These are phyloP conservation scores for Petrocephalus zakoni DNA, from an alignment of 2,113 vertebrate species.

Conservation along the genomic window DNA sequence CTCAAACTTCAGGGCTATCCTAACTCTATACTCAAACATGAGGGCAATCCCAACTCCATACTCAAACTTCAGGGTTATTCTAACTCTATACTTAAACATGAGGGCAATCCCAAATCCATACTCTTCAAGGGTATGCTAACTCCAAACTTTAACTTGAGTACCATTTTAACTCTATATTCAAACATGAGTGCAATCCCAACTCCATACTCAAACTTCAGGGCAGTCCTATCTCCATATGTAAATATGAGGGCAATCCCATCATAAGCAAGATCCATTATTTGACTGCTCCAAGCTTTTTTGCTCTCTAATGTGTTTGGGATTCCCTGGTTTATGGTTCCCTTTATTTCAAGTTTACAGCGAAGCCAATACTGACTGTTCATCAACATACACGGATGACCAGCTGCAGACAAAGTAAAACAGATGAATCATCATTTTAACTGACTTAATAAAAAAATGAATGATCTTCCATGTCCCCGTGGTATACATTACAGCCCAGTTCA, in stretches of 20 bases:
- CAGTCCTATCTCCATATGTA: too few relatives aligned
- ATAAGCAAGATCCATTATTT: background rate
- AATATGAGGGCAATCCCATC: background rate
- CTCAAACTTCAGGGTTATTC: too few relatives aligned
- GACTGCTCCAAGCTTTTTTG: background rate
- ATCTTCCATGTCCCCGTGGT: background rate
- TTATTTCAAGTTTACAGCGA: background rate
- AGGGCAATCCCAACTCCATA: too few relatives aligned
- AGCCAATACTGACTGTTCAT: background rate
- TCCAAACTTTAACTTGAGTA: background rate
- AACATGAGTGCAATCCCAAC: too few relatives aligned
- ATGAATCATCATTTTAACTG: background rate
- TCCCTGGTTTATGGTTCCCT: background rate
- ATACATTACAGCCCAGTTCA: background rate
- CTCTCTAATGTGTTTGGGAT: background rate
- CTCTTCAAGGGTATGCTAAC: background rate
- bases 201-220: too few relatives aligned
- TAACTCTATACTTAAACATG: too few relatives aligned
- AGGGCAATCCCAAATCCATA: too few relatives aligned
- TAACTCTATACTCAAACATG: too few relatives aligned
- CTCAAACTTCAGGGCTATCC: too few relatives aligned
- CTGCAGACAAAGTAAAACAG: background rate
- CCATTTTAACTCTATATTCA: too few relatives aligned
- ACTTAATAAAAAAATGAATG: background rate
- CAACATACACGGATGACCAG: background rate